A percentile compares a stretch with the other conserved stretches of the same genome.
Evolutionary conservation across 2,888 invertebrate genomes (phyloP).

Genomic region (Oxystoma pomonae): DNA sequence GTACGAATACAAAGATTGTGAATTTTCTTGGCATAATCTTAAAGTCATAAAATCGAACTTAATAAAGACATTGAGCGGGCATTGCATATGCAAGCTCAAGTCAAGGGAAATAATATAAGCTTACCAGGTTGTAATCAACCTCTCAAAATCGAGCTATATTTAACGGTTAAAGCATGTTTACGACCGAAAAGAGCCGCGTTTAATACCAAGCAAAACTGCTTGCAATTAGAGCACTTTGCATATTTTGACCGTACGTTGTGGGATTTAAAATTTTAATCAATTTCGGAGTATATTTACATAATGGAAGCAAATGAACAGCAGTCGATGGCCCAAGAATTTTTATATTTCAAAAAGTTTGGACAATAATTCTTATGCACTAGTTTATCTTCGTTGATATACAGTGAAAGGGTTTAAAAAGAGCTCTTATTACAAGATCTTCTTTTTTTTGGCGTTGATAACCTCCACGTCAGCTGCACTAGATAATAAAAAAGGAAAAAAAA

Average conservation of each 20-base stretch:
- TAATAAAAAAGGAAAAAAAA: no score
- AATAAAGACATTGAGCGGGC: background rate
- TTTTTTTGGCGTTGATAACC: no score
- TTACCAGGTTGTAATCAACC: constrained; percentile 22
- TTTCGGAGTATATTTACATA: background rate
- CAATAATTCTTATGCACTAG: no score
- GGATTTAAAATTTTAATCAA: background rate
- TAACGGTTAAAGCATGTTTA: constrained; percentile 25
- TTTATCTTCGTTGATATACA: no score
- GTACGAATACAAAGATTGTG: no score
- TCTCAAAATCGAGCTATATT: constrained; percentile 25
- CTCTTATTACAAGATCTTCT: no score
- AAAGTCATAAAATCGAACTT: background rate
- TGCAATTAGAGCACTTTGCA: background rate
- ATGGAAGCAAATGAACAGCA: no score
- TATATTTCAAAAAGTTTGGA: no score
- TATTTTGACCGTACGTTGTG: background rate
- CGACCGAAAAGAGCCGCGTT: constrained; percentile 15
- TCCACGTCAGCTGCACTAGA: no score
- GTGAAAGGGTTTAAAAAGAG: no score
- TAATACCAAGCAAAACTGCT: background rate
- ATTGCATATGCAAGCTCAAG: background rate
- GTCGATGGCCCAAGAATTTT: no score
- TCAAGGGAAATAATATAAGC: background rate
- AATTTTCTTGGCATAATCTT: background rate